phyloP scores from a whole-genome alignment of 2,888 invertebrate species.

The Drosophila ezoana region DNA sequence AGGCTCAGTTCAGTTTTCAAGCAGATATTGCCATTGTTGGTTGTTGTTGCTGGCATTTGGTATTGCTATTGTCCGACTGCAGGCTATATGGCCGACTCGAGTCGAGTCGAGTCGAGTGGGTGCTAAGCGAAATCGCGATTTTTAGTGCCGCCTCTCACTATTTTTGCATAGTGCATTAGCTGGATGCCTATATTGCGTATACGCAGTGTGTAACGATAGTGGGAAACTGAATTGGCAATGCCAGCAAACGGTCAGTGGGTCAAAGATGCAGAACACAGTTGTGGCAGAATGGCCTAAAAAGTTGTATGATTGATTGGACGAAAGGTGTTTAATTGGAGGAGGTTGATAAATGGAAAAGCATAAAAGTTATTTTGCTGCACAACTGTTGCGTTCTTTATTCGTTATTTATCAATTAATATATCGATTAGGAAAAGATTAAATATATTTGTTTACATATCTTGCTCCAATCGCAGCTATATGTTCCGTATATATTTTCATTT shows the following conservation, averaged over 20 bases:
- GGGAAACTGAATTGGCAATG: constrained; percentile 1
- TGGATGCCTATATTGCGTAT: constrained; percentile 55
- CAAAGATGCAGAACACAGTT: not conserved
- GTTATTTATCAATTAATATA: no score
- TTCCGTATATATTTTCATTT: no score
- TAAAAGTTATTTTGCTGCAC: no score
- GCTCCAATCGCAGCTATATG: no score
- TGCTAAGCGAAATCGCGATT: constrained; percentile 51
- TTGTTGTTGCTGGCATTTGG: constrained; percentile 41
- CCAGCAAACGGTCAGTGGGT: not conserved
- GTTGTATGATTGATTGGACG: not conserved
- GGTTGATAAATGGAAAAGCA: not conserved
- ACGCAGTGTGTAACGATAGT: constrained; percentile 32
- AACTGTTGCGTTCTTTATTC: no score
- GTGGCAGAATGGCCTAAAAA: not conserved
- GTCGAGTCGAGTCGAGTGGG: constrained; percentile 5
- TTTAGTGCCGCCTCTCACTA: constrained; percentile 48
- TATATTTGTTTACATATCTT: not conserved
- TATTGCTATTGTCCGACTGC: constrained; percentile 47
- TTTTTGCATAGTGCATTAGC: constrained; percentile 61
- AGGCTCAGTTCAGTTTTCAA: constrained; percentile 54
- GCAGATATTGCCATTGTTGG: constrained; percentile 27
- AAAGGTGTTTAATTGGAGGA: not conserved
- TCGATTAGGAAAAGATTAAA: not conserved
- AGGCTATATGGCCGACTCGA: constrained; percentile 38